Evolutionary conservation across 1,140 invertebrate species (phyloP), one percentile per base, ranked within the genome.

Genomic region (Heliconius nattereri): DNA sequence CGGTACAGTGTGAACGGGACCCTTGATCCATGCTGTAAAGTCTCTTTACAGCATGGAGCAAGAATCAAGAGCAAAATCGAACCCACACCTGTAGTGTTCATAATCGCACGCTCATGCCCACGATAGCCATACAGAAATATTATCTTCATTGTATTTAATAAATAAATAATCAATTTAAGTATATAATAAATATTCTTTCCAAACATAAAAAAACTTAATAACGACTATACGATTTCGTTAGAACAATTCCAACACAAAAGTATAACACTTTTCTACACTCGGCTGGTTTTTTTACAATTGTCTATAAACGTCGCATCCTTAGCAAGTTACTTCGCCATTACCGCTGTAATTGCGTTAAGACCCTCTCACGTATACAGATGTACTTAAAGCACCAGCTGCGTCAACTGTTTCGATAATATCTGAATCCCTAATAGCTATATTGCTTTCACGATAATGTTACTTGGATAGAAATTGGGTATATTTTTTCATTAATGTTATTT

Each of bases 331-430:
- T 77, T 54, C 70, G 20, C 76, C 76, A 77, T 77, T 77, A 77
- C 76, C 76, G 70, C 26, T 77, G 76, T 77, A 77, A 77, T 77
- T 77, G 70, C 66, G 76, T 77, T 77, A 77, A 77, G 70, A 72
- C 66, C 76, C 76, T 75, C 54, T 77, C 76, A 71, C 76, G 76
- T 77, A 77, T 32, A 77, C 70, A 71, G 29, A 54, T 72, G 76
- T 77, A 77, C 76, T 77, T 77, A 72, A 77, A 45, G 29, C 70
- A 77, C 76, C 76, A 77, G 76, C 76, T 77, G 76, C 72, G 70
- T 77, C 76, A 77, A 71, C 66, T 77, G 70, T 77, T 77, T 77
- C 70, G 70, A 77, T 77, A 77, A 71, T 77, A 70, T 66, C 66
- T 66, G 49, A n/a, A 71, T 71, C 32, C 19, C 71, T 71, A 71